A percentile compares a stretch with the other conserved stretches of the same genome.
Conservation (phyloP, 1,140 invertebrate genomes). For the Grapholita molesta region DNA sequence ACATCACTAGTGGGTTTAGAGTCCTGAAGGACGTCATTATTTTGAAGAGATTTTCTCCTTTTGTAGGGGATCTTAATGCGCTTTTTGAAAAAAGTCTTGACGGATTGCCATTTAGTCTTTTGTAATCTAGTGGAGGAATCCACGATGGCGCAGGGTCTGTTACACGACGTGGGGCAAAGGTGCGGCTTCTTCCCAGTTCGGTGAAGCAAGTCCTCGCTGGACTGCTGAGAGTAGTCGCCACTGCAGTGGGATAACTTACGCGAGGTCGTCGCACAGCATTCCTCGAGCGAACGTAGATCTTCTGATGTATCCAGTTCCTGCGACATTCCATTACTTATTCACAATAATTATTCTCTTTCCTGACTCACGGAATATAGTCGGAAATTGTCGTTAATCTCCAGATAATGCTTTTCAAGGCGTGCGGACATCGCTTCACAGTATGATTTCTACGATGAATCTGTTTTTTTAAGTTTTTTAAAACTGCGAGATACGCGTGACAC, state of each 20-base stretch:
- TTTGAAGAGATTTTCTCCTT: background rate
- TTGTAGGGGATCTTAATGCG: background rate
- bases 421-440: background rate
- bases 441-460: too few species aligned
- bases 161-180: slow-evolving; percentile 21
- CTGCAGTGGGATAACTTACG: slow-evolving; percentile 39
- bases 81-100: slow-evolving; percentile 40
- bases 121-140: slow-evolving; percentile 39
- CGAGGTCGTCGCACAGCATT: slow-evolving; percentile 43
- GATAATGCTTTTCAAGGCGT: background rate
- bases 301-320: background rate
- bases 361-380: background rate
- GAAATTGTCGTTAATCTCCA: background rate
- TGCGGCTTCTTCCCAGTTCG: background rate
- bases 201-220: slow-evolving; percentile 30
- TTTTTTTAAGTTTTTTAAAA: background rate
- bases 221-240: slow-evolving; percentile 31
- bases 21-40: background rate
- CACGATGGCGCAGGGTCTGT: slow-evolving; percentile 41
- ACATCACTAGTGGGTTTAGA: background rate
- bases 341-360: background rate
- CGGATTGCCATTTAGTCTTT: slow-evolving; percentile 43
- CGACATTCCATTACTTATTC: background rate
- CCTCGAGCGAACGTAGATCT: slow-evolving; percentile 32
- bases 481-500: background rate